Conservation (phyloP, 2,113 vertebrate species). For the Limanda limanda region DNA sequence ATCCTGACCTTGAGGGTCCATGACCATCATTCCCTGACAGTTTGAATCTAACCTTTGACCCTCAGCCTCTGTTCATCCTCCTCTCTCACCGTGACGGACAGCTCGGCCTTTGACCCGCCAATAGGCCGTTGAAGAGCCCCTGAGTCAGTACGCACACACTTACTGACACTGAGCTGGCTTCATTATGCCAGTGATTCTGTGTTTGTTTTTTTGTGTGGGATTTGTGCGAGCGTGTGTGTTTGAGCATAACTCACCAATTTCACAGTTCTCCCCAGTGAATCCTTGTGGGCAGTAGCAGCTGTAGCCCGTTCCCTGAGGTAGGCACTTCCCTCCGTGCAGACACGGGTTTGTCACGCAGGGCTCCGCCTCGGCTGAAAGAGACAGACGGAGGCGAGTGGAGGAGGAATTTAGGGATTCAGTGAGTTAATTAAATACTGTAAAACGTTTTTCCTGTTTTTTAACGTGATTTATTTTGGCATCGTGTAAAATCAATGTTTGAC, state of each 20-base stretch:
- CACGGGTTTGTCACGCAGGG: conserved; percentile 91
- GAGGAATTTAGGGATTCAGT: background rate
- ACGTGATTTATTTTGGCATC: background rate
- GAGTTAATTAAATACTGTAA: conserved; percentile 29
- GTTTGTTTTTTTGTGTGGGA: background rate
- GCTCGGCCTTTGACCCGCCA: conserved; percentile 56
- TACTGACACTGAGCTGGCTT: conserved; percentile 8
- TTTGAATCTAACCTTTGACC: conserved; percentile 50
- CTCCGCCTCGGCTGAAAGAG: conserved; percentile 72
- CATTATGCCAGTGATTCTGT: conserved; percentile 8
- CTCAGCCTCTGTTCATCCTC: conserved; percentile 3
- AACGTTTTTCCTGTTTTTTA: background rate
- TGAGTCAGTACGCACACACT: conserved; percentile 1
- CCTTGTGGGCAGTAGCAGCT: conserved; percentile 91
- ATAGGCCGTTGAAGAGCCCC: conserved; percentile 15
- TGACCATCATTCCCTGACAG: background rate
- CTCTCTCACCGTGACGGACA: conserved; percentile 31
- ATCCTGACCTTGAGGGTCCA: conserved; percentile 31
- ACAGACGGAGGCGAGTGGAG: conserved; percentile 29
- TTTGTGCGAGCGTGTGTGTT: conserved; percentile 7
- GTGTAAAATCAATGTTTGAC: conserved; percentile 1
- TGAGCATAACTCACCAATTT: conserved; percentile 88
- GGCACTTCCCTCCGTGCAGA: conserved; percentile 90
- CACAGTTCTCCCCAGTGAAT: conserved; percentile 94
- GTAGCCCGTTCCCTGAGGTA: conserved; percentile 84